phyloP scores from a whole-genome alignment of 2,113 vertebrate species.

The Morone saxatilis region DNA sequence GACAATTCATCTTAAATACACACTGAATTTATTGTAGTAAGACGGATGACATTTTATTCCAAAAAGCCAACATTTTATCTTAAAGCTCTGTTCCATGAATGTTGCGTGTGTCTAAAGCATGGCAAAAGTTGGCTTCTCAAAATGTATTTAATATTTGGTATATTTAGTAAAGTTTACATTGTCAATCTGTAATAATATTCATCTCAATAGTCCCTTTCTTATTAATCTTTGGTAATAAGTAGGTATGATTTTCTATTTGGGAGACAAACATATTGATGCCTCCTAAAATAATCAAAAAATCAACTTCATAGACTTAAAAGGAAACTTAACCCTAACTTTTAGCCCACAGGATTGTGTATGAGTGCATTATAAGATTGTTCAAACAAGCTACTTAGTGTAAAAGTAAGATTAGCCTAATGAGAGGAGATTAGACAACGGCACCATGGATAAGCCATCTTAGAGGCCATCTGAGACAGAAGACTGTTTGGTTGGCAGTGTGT shows the following conservation, averaged over 20 bases:
- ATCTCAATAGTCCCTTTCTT: not conserved
- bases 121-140: not conserved
- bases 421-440: constrained; percentile 52
- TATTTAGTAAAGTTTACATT: not conserved
- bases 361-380: constrained; percentile 45
- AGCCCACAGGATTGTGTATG: not conserved
- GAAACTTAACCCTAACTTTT: not conserved
- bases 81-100: not conserved
- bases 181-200: not conserved
- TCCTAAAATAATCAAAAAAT: not conserved
- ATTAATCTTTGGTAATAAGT: too few relatives aligned
- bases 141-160: not conserved
- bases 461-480: constrained; percentile 29
- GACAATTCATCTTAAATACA: too few relatives aligned
- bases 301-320: not conserved
- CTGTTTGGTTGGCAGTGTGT: not conserved
- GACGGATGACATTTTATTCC: not conserved
- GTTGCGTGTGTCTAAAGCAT: not conserved
- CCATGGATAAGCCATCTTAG: constrained; percentile 44
- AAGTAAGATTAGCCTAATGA: constrained; percentile 39
- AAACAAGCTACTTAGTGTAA: constrained; percentile 59
- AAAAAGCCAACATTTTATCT: too few relatives aligned
- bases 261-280: not conserved
- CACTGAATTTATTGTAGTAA: too few relatives aligned
- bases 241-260: not conserved